Conservation (phyloP, 2,113 vertebrate genomes). For the Sylvia atricapilla region DNA sequence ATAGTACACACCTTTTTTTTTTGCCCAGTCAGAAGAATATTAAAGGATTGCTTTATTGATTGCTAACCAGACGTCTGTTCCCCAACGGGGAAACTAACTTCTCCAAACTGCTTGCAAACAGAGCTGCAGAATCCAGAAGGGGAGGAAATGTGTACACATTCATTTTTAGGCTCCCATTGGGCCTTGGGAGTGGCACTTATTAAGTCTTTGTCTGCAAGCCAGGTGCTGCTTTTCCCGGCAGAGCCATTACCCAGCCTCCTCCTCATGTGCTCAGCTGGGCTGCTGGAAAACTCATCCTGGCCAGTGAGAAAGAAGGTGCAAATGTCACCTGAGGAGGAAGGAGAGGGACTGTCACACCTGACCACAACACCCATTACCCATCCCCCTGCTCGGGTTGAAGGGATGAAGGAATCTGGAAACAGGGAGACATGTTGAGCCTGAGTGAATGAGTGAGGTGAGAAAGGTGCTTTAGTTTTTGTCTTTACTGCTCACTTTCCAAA, state of each 20-base stretch:
- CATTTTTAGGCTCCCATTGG: neutral
- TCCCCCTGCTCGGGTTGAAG: rapidly evolving
- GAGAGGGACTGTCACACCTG: neutral
- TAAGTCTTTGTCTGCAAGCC: neutral
- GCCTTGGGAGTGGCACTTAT: neutral
- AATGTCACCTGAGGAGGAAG: neutral
- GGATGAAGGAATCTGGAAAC: neutral
- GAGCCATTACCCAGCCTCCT: neutral
- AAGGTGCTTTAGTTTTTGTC: neutral
- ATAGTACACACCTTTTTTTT: constrained; percentile 7
- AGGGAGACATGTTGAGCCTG: neutral
- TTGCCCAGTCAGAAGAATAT: constrained; percentile 43
- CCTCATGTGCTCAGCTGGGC: neutral
- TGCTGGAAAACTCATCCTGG: neutral
- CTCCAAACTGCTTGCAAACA: neutral
- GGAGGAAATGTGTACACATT: neutral
- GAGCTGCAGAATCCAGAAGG: neutral
- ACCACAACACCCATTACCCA: neutral
- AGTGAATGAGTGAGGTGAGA: rapidly evolving
- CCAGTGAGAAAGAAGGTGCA: neutral
- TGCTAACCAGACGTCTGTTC: constrained; percentile 7
- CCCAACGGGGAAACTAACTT: neutral
- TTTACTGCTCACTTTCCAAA: neutral
- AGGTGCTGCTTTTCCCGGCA: rapidly evolving
- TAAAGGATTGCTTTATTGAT: constrained; percentile 61